Base-by-base conservation (phyloP, 2,113 vertebrate species). In the Scophthalmus maximus region DNA sequence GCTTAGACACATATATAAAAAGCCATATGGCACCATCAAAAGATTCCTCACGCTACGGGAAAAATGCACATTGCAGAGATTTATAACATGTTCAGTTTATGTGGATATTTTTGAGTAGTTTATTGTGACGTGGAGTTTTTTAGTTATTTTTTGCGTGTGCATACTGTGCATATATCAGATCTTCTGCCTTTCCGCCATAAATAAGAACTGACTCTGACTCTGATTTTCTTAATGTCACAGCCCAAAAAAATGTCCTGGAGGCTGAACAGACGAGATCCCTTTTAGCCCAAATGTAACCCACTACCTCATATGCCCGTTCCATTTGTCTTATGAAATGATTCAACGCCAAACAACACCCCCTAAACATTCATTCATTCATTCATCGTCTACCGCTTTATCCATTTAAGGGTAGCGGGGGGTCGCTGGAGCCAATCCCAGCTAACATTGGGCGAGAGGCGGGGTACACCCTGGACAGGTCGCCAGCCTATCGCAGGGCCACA, bases 21-120 rank as follows among this genome's bases (percentile, higher is more conserved):
- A 83, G 69, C 63, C 84, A 81, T 73, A 77, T 85, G 81, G 83
- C 51, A 6, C 64, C 44, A 59, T 69, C 5, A 40, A 34, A 51
- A 73, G 23, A 55, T 46, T n/a, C 23, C 61, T 75, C 53, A 68
- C n/a, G 14, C 61, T 53, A 44, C 6, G 25, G 17, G 57, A 26
- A 68, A n/a, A 84, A 77, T 69, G 47, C 23, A 66, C 47, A 23
- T 32, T 58, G 26, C 32, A 40, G 25, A 65, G 25, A 60, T 68
- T 46, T 69, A 50, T 36, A 68, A 42, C 12, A 9, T n/a, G 9
- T 62, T 80, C 22, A 29, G 34, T 40, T 47, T 40, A 23, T 34
- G 34, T 34, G 32, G 56, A 49, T 57, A 27, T 82, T 60, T 81
- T 12, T 27, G 18, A 56, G 23, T 12, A 46, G 47, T 63, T 51